Evolutionary conservation across 1,140 invertebrate species (phyloP).

Genomic region (Bacillus rossius): DNA sequence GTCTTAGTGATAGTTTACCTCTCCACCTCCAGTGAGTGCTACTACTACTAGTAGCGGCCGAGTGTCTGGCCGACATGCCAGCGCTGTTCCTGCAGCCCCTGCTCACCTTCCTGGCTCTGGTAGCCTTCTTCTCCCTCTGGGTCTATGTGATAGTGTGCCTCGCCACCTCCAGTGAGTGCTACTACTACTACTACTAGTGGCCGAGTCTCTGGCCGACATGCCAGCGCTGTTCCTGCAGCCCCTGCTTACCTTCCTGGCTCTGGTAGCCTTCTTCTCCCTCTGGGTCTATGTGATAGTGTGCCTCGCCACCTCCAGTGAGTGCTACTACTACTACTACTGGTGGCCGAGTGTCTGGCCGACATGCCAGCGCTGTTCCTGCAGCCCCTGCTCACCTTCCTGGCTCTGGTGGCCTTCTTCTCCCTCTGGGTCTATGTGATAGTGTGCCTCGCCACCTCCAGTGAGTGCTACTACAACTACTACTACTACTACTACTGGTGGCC

Average conservation of each 20-base stretch:
- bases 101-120: conserved; percentile 72
- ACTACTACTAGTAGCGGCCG: too few species aligned
- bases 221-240: conserved; percentile 86
- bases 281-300: conserved; percentile 76
- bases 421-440: conserved; percentile 81
- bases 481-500: too few species aligned
- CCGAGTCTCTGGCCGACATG: too few species aligned
- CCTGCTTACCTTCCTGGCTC: conserved; percentile 72
- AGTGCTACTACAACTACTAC: too few species aligned
- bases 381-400: conserved; percentile 78
- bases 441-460: conserved; percentile 63
- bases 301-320: conserved; percentile 65
- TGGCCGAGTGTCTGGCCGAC: too few species aligned
- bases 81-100: conserved; percentile 83
- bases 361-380: conserved; percentile 84
- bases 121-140: conserved; percentile 82
- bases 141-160: conserved; percentile 66
- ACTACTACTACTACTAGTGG: too few species aligned
- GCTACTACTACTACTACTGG: too few species aligned
- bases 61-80: conserved; percentile 74
- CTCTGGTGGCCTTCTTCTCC: conserved; percentile 69
- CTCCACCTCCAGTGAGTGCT: conserved; percentile 64
- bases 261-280: conserved; percentile 74
- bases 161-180: conserved; percentile 64
- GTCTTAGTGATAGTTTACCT: conserved; percentile 66